These are phyloP conservation scores for Limnephilus lunatus DNA, from an alignment of 2,888 invertebrate species.

Conservation along the genomic window DNA sequence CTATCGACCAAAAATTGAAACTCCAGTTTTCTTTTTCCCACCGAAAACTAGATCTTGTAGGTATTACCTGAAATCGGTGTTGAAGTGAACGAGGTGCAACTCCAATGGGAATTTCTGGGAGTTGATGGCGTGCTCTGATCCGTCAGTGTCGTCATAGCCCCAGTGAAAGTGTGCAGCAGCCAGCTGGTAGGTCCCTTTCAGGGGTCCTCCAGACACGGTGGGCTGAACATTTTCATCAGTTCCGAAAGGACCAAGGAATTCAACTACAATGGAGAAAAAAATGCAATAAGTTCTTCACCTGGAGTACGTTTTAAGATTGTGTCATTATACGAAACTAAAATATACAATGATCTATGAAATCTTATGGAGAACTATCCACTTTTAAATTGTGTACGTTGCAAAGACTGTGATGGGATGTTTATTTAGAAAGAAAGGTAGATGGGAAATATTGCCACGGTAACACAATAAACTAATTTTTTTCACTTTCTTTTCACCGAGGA, in stretches of 20 bases:
- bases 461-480: too few relatives aligned
- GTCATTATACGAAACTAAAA: too few relatives aligned
- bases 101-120: constrained; percentile 77
- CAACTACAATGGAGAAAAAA: constrained; percentile 30
- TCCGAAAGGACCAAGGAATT: constrained; percentile 23
- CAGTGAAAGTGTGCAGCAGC: constrained; percentile 78
- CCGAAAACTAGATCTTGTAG: neutral
- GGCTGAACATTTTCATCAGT: neutral
- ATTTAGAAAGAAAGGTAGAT: too few relatives aligned
- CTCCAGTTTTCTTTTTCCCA: neutral
- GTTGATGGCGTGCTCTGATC: constrained; percentile 80
- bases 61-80: constrained; percentile 48
- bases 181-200: constrained; percentile 75
- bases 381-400: too few relatives aligned
- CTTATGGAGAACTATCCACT: too few relatives aligned
- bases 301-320: too few relatives aligned
- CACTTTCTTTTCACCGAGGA: too few relatives aligned
- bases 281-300: neutral
- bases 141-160: constrained; percentile 76
- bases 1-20: neutral
- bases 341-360: too few relatives aligned
- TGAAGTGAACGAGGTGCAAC: constrained; percentile 75
- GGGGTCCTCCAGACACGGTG: constrained; percentile 71
- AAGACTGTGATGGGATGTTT: too few relatives aligned
- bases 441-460: too few relatives aligned